Evolutionary conservation across 2,113 vertebrate species (phyloP), one percentile per base, ranked within the genome.

Genomic region (Lucifuga dentata): DNA sequence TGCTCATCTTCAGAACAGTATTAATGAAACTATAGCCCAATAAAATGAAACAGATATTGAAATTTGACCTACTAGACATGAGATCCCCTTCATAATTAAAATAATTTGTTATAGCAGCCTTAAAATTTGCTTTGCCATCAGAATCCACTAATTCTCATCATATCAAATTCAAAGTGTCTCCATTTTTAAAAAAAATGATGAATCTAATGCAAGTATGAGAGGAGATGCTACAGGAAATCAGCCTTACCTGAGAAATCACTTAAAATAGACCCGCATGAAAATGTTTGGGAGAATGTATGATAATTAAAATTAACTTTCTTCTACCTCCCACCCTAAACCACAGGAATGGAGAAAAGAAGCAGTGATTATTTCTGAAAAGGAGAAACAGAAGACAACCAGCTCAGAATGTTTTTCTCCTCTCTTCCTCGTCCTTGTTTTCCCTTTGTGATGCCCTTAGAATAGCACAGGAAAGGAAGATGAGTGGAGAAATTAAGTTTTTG

Each of bases 341-440:
- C 32, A 74, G 76, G 72, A 85, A 71, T 62, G n/a, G 53, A 38
- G 24, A 76, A 62, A 62, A 36, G 73, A 52, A 83, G 78, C 84
- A 84, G n/a, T n/a, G n/a, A n/a, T n/a, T n/a, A n/a, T n/a, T n/a
- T 62, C 43, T 4, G 49, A 23, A 59, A 61, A 45, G 15, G 19
- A 71, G 69, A 82, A 84, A 79, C 56, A 8, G 55, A 61, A 83
- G 76, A 79, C 76, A 79, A 80, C 29, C 66, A 79, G 69, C 74
- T 75, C 67, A 24, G 74, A 60, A 67, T 58, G 40, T 78, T 76
- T 83, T 80, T 79, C 55, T 85, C 57, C 78, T 48, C 26, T 29
- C 26, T 29, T 53, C 29, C 9, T 46, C 0, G 10, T 74, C 61
- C 60, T 77, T 81, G 53, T 73, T 80, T 74, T 69, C 15, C 23